These are phyloP conservation scores for Torymus auratus DNA, from an alignment of 2,888 invertebrate species.

Conservation along the genomic window DNA sequence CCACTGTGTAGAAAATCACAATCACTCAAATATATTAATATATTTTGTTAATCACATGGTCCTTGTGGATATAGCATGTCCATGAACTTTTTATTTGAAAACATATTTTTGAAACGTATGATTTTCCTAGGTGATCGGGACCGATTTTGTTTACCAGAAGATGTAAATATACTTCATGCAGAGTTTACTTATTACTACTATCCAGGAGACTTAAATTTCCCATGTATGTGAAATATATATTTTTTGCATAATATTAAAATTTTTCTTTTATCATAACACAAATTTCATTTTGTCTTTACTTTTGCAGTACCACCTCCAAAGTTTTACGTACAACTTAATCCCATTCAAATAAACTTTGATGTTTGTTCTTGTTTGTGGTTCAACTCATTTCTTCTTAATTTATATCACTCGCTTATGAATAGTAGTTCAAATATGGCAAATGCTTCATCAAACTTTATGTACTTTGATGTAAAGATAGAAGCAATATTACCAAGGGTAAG, in stretches of 20 bases:
- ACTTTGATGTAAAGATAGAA: slow-evolving; percentile 92
- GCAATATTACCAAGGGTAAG: slow-evolving; percentile 94
- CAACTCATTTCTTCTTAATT: slow-evolving; percentile 93
- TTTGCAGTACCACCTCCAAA: slow-evolving; percentile 94
- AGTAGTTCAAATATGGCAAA: slow-evolving; percentile 72
- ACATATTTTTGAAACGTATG: background rate
- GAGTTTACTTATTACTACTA: slow-evolving; percentile 98
- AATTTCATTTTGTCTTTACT: slow-evolving; percentile 47
- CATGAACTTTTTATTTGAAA: slow-evolving; percentile 21
- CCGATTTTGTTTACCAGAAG: slow-evolving; percentile 90
- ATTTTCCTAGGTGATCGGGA: slow-evolving; percentile 82
- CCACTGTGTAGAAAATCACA: slow-evolving; percentile 24
- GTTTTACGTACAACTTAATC: slow-evolving; percentile 93
- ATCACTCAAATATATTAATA: slow-evolving; percentile 23
- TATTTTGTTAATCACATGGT: background rate
- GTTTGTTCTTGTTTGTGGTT: slow-evolving; percentile 94
- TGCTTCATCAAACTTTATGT: slow-evolving; percentile 77
- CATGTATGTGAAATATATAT: slow-evolving; percentile 80
- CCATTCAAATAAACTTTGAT: slow-evolving; percentile 92
- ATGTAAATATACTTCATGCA: slow-evolving; percentile 94
- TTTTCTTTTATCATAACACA: background rate
- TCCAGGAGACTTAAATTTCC: slow-evolving; percentile 92
- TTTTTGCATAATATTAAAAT: background rate
- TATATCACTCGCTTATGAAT: slow-evolving; percentile 85
- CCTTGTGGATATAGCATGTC: slow-evolving; percentile 29